phyloP scores from a whole-genome alignment of 2,888 invertebrate species.

The Limnephilus auricula region DNA sequence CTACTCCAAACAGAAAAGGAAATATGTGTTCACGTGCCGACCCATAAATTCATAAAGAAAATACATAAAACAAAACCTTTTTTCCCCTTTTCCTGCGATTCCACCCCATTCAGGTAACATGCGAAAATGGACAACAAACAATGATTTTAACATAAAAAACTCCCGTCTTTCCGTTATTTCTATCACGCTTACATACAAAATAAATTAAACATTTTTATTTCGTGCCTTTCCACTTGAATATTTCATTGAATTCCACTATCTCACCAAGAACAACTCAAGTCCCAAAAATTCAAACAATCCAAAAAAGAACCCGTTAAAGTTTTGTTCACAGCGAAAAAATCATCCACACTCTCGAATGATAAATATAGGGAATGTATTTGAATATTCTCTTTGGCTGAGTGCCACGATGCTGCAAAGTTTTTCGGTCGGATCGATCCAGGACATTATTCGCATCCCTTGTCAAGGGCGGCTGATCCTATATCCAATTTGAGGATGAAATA shows the following conservation, averaged over 20 bases:
- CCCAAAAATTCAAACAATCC: not conserved
- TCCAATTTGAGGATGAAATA: conserved; percentile 63
- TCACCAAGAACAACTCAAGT: not conserved
- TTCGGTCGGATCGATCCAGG: not conserved
- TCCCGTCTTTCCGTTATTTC: not conserved
- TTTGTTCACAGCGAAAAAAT: not conserved
- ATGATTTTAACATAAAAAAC: not conserved
- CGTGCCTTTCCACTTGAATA: not conserved
- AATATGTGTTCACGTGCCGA: not conserved
- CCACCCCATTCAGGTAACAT: not conserved
- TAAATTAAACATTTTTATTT: not conserved
- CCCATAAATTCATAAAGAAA: not conserved
- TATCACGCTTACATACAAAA: not conserved
- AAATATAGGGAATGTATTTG: not conserved
- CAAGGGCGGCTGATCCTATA: conserved; percentile 52
- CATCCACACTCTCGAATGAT: not conserved
- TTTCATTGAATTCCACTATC: not conserved
- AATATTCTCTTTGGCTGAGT: not conserved
- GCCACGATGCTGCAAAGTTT: not conserved
- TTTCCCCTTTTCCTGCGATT: not conserved
- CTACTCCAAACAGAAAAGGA: not conserved
- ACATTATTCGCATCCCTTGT: conserved; percentile 50
- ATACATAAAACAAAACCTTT: not conserved
- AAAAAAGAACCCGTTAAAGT: not conserved
- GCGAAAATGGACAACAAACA: not conserved